Evolutionary conservation across 64 coral and sea anemone genomes (phyloP).

Genomic region (Stichodactyla mertensii): DNA sequence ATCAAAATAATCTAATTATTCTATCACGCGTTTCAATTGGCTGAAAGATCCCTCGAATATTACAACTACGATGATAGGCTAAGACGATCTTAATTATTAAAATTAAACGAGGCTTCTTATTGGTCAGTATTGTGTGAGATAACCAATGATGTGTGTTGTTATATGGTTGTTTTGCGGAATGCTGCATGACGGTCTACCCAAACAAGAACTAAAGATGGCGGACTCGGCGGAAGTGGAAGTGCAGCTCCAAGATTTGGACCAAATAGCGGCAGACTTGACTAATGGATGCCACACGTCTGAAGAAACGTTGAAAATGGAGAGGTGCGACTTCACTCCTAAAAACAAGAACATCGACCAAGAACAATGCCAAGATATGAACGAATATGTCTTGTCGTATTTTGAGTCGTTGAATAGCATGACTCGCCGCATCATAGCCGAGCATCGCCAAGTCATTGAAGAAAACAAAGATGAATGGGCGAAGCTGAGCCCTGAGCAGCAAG

Average conservation of each 20-base stretch:
- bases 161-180: background rate
- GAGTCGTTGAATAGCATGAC: slow-evolving; percentile 91
- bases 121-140: background rate
- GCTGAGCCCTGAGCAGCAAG: slow-evolving; percentile 81
- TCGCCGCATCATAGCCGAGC: slow-evolving; percentile 89
- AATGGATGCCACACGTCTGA: slow-evolving; percentile 23
- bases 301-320: slow-evolving; percentile 18
- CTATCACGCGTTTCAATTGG: background rate
- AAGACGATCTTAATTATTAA: background rate
- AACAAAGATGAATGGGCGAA: slow-evolving; percentile 70
- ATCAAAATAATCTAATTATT: background rate
- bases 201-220: slow-evolving; percentile 53
- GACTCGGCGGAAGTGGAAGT: slow-evolving; percentile 57
- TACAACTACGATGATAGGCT: background rate
- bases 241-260: slow-evolving; percentile 23
- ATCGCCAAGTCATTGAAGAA: slow-evolving; percentile 81
- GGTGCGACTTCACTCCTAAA: slow-evolving; percentile 68
- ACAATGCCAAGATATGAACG: slow-evolving; percentile 75
- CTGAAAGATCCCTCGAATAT: background rate
- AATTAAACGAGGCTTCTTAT: background rate
- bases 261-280: slow-evolving; percentile 35
- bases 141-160: slow-evolving; percentile 27
- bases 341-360: slow-evolving; percentile 36
- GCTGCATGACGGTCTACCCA: slow-evolving; percentile 22
- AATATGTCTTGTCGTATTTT: slow-evolving; percentile 87